Base-by-base conservation (phyloP, 1,140 invertebrate species). In the Hylaeus volcanicus region DNA sequence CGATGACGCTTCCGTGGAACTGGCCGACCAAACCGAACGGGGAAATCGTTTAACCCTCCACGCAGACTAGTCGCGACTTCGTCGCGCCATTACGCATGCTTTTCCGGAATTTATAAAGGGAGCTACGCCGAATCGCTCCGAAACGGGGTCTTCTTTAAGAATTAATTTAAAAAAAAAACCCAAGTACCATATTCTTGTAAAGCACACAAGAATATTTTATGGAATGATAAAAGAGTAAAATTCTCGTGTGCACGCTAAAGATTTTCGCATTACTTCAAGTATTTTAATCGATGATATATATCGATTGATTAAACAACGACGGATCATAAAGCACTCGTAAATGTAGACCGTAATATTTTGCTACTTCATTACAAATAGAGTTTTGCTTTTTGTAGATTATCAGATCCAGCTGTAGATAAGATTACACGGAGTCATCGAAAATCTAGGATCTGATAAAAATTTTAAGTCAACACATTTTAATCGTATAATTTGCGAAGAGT, bases 1-100 rank as follows among this genome's bases (percentile, higher is more conserved):
- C 85, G 81, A 86, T 86, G 85, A 86, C 85, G 85, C 56, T 79
- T 86, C 83, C 72, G 66, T 75, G 73, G 61, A 86, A 79, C 81
- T 74, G 56, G 37, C 61, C 26, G 26, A 51, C 51, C 51, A 58
- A 6, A 65, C 41, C 63, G 51, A 71, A 66, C 64, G 60, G 81
- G 72, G n/a, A 64, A 73, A 79, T 48, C 84, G 71, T 84, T 84
- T 85, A 85, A 81, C 73, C 82, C 77, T 65, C 3, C 14, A 45
- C 11, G 6, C 41, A n/a, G 55, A 53, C 43, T n/a, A 51, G 26
- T 78, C 65, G 26, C 26, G 26, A 26, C 26, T 26, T 26, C 26
- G 26, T 26, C 26, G 26, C 12, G 5, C 41, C 55, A 60, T 60
- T 45, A 45, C 5, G 43, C 3, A 0, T 5, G 43, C 5, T 45